A percentile compares a stretch with the other conserved stretches of the same genome.
These are phyloP conservation scores for Carduelis carduelis DNA, from an alignment of 2,797 vertebrate species.

Conservation along the genomic window DNA sequence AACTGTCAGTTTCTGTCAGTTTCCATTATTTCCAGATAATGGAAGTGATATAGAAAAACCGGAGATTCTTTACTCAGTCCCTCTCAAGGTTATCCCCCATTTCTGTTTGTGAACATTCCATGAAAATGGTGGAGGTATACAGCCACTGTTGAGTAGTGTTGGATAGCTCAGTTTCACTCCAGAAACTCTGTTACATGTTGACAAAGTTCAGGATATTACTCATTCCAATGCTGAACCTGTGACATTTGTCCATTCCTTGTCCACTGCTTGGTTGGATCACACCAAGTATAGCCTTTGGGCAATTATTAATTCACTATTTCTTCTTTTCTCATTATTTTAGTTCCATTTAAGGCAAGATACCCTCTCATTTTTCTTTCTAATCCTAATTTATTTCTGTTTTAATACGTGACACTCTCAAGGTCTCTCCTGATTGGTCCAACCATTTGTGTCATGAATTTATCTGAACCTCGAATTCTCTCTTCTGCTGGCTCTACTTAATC, in stretches of 20 bases:
- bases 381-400: background rate
- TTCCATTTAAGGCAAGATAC: background rate
- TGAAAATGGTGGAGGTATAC: background rate
- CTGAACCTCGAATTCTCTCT: background rate
- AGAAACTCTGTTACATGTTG: background rate
- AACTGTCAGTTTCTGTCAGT: background rate
- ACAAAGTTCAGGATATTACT: background rate
- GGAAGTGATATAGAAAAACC: background rate
- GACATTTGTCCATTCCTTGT: background rate
- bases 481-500: background rate
- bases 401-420: background rate
- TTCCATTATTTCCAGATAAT: background rate
- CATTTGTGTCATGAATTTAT: background rate
- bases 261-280: background rate
- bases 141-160: background rate
- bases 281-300: background rate
- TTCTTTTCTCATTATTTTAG: background rate
- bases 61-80: background rate
- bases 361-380: background rate
- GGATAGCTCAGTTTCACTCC: background rate
- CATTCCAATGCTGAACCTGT: background rate
- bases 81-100: background rate
- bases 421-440: background rate
- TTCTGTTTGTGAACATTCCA: background rate
- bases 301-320: background rate